Conservation (phyloP, 2,113 vertebrate species). For the Oryzias curvinotus region DNA sequence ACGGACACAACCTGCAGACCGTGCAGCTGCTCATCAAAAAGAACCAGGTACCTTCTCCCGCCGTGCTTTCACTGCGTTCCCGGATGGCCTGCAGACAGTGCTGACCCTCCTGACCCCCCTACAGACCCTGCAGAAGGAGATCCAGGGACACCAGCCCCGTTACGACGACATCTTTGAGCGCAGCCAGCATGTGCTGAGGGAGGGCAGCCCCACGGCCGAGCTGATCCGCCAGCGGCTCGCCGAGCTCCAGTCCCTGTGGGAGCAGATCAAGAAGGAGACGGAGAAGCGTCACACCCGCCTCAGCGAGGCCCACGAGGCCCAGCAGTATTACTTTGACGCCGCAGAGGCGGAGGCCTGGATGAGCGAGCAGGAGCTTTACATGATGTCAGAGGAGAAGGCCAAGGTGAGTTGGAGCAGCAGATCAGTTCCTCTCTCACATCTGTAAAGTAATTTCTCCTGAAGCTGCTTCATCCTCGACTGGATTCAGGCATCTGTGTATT, state of each 20-base stretch:
- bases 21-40: conserved; percentile 98
- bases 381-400: conserved; percentile 96
- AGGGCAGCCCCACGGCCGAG: conserved; percentile 79
- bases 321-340: conserved; percentile 98
- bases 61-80: not conserved
- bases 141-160: conserved; percentile 96
- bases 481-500: too few species aligned
- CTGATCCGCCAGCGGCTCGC: conserved; percentile 85
- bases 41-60: conserved; percentile 85
- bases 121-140: conserved; percentile 98
- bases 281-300: conserved; percentile 90
- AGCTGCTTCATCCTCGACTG: not conserved
- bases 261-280: conserved; percentile 85
- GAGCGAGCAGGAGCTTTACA: conserved; percentile 96
- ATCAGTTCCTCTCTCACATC: not conserved
- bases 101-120: not conserved
- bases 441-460: not conserved
- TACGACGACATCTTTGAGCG: conserved; percentile 95
- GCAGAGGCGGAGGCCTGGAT: conserved; percentile 98
- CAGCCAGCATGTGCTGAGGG: conserved; percentile 86
- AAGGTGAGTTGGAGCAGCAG: conserved; percentile 76
- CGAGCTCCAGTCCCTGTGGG: conserved; percentile 88
- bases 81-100: not conserved
- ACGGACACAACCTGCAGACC: conserved; percentile 97
- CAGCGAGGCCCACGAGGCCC: conserved; percentile 91